A percentile compares a stretch with the other conserved stretches of the same genome.
Evolutionary conservation across 92 coral and sea anemone species (phyloP).

Genomic region (Zoanthus solanderi): DNA sequence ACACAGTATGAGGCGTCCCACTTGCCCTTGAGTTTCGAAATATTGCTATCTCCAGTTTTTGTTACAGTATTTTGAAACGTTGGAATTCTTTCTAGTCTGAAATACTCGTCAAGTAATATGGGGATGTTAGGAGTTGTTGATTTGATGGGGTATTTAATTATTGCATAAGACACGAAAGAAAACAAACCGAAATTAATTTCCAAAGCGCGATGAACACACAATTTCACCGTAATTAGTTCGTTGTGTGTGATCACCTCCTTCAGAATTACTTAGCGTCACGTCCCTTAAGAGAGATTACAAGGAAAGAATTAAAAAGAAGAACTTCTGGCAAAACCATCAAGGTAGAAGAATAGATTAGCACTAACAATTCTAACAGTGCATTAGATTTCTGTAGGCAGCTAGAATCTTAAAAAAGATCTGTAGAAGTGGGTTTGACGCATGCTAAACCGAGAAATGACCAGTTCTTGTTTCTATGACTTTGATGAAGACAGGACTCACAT

Average conservation of each 20-base stretch:
- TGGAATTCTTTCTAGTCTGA: not conserved
- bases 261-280: conserved; percentile 10
- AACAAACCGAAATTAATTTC: conserved; percentile 39
- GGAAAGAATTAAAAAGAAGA: not conserved
- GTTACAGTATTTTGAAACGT: not conserved
- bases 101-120: not conserved
- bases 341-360: not conserved
- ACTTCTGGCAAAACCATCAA: conserved; percentile 1
- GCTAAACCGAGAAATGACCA: conserved; percentile 15
- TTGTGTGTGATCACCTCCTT: not conserved
- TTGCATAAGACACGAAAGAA: conserved; percentile 29
- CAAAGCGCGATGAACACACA: conserved; percentile 8
- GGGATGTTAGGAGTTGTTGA: not conserved
- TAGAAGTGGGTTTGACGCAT: not conserved
- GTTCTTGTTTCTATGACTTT: not conserved
- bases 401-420: not conserved
- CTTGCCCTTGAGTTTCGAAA: too few species aligned
- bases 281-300: not conserved
- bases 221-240: not conserved
- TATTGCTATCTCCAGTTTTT: too few species aligned
- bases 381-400: not conserved
- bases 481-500: not conserved
- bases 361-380: not conserved
- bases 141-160: not conserved
- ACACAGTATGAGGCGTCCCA: too few species aligned